Base-by-base conservation (phyloP, 1,140 invertebrate genomes). In the Doryteuthis pealeii region DNA sequence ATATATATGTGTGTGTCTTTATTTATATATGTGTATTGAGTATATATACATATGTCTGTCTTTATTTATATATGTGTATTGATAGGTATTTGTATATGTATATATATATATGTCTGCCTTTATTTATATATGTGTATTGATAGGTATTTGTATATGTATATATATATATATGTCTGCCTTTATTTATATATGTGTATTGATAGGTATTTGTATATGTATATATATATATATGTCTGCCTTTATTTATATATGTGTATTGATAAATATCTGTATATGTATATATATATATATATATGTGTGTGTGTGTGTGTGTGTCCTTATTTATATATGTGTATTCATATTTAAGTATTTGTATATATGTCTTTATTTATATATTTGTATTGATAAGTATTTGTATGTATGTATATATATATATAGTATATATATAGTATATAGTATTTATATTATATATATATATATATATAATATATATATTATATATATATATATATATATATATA, bases 361-460 rank as follows among this genome's bases (percentile, higher is more conserved):
- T 15, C 5, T 5, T 14, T 18, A 62, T 62, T 14, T 62, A 62
- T 62, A 62, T 62, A 58, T 2, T 14, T 58, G 26, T 0, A 58
- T 58, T 14, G 0, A 58, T 5, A 58, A 0, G 18, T 58, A 58
- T 2, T 14, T 58, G 18, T 6, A 58, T 58, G 18, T 6, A 58
- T 58, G 18, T 6, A 58, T 58, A 58, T 28, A 58, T 58, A 58
- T 6, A 58, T 58, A 22, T 58, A 58, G 15, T 58, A 58, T 58
- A 58, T 58, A 58, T 58, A 58, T 58, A 58, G 15, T 58, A 58
- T 58, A 28, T 58, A 58, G 6, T 62, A 28, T n/a, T 14, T n/a
- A 62, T 62, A 62, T 28, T 62, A 58, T 58, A 58, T 58, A 58
- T 58, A 58, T 58, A 58, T 58, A 58, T 58, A 28, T 58, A 58